phyloP scores from a whole-genome alignment of 37 sponge, comb jelly and placozoan species.

The Eunapius fragilis region DNA sequence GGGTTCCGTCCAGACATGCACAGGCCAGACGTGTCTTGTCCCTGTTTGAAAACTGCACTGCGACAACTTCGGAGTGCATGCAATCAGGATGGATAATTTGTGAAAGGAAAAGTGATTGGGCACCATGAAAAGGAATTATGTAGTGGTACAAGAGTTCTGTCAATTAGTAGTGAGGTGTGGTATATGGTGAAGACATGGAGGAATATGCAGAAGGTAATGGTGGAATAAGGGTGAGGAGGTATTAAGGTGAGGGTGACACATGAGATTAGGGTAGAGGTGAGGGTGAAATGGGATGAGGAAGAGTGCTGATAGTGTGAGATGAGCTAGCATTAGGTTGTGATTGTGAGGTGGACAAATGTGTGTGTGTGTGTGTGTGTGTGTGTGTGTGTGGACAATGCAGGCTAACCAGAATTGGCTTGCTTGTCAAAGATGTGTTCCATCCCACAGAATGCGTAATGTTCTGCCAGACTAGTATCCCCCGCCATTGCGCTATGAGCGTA shows the following conservation, averaged over 20 bases:
- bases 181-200: background rate
- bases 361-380: background rate
- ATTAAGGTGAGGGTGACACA: background rate
- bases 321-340: background rate
- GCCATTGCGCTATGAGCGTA: slow-evolving; percentile 70
- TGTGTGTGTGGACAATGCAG: background rate
- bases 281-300: slow-evolving; percentile 3
- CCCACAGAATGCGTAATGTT: slow-evolving; percentile 88
- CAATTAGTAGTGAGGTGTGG: background rate
- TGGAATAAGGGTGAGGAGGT: background rate
- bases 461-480: slow-evolving; percentile 66
- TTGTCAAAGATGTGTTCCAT: slow-evolving; percentile 90
- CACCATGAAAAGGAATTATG: background rate
- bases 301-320: background rate
- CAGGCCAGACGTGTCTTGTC: slow-evolving; percentile 83
- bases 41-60: slow-evolving; percentile 75
- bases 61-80: slow-evolving; percentile 41
- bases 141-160: background rate
- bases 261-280: background rate
- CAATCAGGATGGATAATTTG: too few species aligned
- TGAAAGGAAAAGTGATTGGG: too few species aligned
- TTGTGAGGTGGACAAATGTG: background rate
- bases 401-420: slow-evolving; percentile 71
- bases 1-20: slow-evolving; percentile 79
- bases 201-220: background rate